Conservation (phyloP, 64 coral and sea anemone genomes). For the Montipora sp. region DNA sequence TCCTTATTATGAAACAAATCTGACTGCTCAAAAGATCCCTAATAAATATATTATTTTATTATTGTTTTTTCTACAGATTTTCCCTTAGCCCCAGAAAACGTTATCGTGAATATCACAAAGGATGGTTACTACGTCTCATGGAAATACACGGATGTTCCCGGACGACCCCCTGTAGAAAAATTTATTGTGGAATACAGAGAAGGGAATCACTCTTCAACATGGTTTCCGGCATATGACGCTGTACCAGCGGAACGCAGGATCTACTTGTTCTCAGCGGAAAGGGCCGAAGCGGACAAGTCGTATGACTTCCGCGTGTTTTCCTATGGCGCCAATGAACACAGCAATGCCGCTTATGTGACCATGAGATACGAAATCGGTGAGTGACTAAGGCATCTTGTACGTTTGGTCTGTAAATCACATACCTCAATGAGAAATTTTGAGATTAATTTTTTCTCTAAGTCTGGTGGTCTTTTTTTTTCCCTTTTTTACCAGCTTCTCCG, state of each 20-base stretch:
- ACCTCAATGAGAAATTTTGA: background rate
- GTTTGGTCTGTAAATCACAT: too few relatives aligned
- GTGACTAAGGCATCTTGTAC: background rate
- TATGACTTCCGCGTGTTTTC: constrained; percentile 96
- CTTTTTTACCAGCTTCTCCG: constrained; percentile 70
- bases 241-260: constrained; percentile 39
- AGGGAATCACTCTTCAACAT: constrained; percentile 55
- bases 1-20: background rate
- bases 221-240: constrained; percentile 49
- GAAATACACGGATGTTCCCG: constrained; percentile 74
- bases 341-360: constrained; percentile 83
- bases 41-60: background rate
- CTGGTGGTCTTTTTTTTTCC: background rate
- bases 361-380: constrained; percentile 87
- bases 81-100: constrained; percentile 81
- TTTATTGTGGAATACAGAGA: constrained; percentile 82
- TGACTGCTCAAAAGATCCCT: background rate
- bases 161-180: constrained; percentile 68
- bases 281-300: constrained; percentile 56
- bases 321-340: constrained; percentile 57
- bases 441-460: too few relatives aligned
- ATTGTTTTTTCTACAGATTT: constrained; percentile 38
- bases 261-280: constrained; percentile 70
- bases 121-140: constrained; percentile 82
- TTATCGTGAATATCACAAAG: constrained; percentile 80